Base-by-base conservation (phyloP, 2,113 vertebrate species). In the Anolis carolinensis region DNA sequence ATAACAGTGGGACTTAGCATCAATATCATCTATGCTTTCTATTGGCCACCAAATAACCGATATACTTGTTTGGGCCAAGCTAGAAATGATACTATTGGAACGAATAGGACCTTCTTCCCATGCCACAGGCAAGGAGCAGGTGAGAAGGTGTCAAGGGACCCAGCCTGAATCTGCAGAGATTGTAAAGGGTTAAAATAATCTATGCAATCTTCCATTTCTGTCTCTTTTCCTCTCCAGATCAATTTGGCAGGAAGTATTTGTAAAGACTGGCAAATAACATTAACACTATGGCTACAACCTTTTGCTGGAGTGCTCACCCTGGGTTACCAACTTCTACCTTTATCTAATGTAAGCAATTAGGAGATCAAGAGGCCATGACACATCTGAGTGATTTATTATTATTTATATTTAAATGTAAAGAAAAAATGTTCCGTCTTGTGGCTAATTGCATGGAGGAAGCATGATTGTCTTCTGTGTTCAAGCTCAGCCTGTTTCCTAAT, bases 401-500 rank as follows among this genome's bases (percentile, higher is more conserved):
- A 18, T 0, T 1, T 20, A 65, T 81, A 84, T 83, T 78, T 34
- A 81, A 30, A 87, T n/a, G 71, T 10, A 63, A 62, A 62, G 23
- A 30, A 50, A 2, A 71, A 89, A 90, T 1, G 7, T 71, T 70
- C 62, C 73, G 82, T 87, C 25, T 63, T 25, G 63, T 88, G 87
- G 86, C 84, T 86, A 87, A 63, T 0, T 13, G 34, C 32, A 18
- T 36, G 62, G 63, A 73, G 83, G 52, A 71, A 39, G 52, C 52
- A 81, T 32, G 5, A 63, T 7, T 63, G 86, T 21, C 48, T 34
- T 13, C 21, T 0, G 0, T 5, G 7, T n/a, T 4, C 62, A 86
- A 91, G 87, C 91, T 92, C 79, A 93, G 88, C 70, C 88, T 92
- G 87, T 84, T 83, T 52, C 62, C 90, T 86, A 89, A 93, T 91